These are phyloP conservation scores for Pinna nobilis DNA, from an alignment of 1,140 invertebrate genomes.

Conservation along the genomic window DNA sequence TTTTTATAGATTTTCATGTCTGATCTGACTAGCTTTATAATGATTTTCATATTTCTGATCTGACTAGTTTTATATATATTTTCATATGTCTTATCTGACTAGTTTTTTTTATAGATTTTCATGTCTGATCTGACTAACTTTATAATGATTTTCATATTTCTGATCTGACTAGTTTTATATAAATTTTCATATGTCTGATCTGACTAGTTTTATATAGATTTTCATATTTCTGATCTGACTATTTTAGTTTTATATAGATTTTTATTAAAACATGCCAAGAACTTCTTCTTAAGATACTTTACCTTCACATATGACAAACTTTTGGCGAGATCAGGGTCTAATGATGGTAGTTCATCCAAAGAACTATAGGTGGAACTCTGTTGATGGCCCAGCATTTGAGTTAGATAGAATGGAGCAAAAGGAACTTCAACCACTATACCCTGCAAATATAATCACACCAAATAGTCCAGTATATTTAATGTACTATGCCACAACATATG, in stretches of 20 bases:
- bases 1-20: too few species aligned
- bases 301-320: conserved; percentile 96
- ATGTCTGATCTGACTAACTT: too few species aligned
- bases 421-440: conserved; percentile 99
- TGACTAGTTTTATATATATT: too few species aligned
- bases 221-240: background rate
- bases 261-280: background rate
- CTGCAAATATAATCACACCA: conserved; percentile 75
- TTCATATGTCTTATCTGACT: too few species aligned
- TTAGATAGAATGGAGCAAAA: conserved; percentile 98
- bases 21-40: too few species aligned
- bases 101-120: too few species aligned
- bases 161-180: too few species aligned
- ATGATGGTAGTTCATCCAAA: conserved; percentile 96
- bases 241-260: background rate
- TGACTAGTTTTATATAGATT: too few species aligned
- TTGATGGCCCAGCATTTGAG: conserved; percentile 95
- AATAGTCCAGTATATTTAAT: too few species aligned
- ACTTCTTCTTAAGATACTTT: background rate
- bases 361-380: conserved; percentile 92
- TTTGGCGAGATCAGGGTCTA: conserved; percentile 96
- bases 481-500: too few species aligned
- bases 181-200: conserved; percentile 6
- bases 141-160: too few species aligned
- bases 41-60: too few species aligned